A percentile compares a stretch with the other conserved stretches of the same genome.
Conservation (phyloP, 2,888 invertebrate genomes). For the Melinaea menophilus region DNA sequence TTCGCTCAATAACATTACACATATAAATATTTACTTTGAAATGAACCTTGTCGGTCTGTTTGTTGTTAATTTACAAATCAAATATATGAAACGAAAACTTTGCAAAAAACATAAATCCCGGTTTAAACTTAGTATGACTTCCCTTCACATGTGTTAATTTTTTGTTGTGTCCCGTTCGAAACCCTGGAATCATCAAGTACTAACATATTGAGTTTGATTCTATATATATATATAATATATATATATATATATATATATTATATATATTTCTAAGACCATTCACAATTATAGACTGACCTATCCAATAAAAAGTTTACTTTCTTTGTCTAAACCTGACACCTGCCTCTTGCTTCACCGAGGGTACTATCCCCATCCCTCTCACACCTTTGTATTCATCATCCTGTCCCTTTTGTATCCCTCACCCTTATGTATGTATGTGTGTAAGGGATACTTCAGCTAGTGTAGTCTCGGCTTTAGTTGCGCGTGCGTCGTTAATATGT, state of each 20-base stretch:
- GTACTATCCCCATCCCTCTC: slow-evolving; percentile 59
- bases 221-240: not conserved
- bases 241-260: not conserved
- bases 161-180: slow-evolving; percentile 40
- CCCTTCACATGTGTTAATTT: slow-evolving; percentile 44
- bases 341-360: slow-evolving; percentile 69
- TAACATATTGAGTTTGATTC: not conserved
- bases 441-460: slow-evolving; percentile 53
- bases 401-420: slow-evolving; percentile 61
- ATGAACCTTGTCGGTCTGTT: not conserved
- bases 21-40: too few relatives aligned
- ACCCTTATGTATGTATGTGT: slow-evolving; percentile 63
- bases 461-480: slow-evolving; percentile 51
- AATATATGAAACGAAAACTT: slow-evolving; percentile 30
- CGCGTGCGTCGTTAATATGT: slow-evolving; percentile 53
- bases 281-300: slow-evolving; percentile 51
- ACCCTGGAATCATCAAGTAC: slow-evolving; percentile 31
- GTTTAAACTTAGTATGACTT: slow-evolving; percentile 50
- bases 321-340: slow-evolving; percentile 68
- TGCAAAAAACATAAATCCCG: slow-evolving; percentile 33
- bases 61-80: slow-evolving; percentile 17
- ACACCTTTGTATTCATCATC: slow-evolving; percentile 34
- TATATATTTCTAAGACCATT: not conserved
- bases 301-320: slow-evolving; percentile 55
- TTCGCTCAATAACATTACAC: too few relatives aligned